These are phyloP conservation scores for Xiphias gladius DNA, from an alignment of 2,113 vertebrate species.

Conservation along the genomic window DNA sequence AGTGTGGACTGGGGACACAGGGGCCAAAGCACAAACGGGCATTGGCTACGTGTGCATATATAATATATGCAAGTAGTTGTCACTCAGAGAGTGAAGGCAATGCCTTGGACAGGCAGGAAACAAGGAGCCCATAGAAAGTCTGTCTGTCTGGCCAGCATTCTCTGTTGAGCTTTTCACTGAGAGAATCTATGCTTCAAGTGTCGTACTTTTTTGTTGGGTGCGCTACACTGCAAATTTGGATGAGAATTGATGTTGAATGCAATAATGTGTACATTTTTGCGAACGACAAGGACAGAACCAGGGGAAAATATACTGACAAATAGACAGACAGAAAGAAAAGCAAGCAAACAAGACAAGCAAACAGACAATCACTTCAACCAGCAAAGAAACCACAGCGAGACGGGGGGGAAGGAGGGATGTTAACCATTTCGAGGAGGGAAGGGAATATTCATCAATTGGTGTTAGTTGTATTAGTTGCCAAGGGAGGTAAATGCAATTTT, in stretches of 20 bases:
- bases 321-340: conserved; percentile 82
- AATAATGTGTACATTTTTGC: conserved; percentile 74
- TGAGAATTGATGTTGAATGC: conserved; percentile 75
- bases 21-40: conserved; percentile 81
- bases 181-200: conserved; percentile 39
- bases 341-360: conserved; percentile 77
- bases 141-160: conserved; percentile 82
- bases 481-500: conserved; percentile 64
- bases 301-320: conserved; percentile 77
- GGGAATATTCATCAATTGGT: conserved; percentile 66
- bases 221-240: conserved; percentile 62
- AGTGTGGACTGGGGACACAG: conserved; percentile 73
- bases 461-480: conserved; percentile 73
- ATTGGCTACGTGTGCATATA: conserved; percentile 84
- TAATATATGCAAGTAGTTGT: conserved; percentile 83
- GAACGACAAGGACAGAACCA: conserved; percentile 79
- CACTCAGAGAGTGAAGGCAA: conserved; percentile 82
- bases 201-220: conserved; percentile 13
- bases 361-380: conserved; percentile 77
- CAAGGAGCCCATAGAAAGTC: conserved; percentile 74
- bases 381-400: conserved; percentile 66
- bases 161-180: conserved; percentile 54
- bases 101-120: conserved; percentile 76
- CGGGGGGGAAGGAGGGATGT: conserved; percentile 68
- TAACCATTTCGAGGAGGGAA: conserved; percentile 59